phyloP scores from a whole-genome alignment of 2,113 vertebrate genomes.

The Centropristis striata region DNA sequence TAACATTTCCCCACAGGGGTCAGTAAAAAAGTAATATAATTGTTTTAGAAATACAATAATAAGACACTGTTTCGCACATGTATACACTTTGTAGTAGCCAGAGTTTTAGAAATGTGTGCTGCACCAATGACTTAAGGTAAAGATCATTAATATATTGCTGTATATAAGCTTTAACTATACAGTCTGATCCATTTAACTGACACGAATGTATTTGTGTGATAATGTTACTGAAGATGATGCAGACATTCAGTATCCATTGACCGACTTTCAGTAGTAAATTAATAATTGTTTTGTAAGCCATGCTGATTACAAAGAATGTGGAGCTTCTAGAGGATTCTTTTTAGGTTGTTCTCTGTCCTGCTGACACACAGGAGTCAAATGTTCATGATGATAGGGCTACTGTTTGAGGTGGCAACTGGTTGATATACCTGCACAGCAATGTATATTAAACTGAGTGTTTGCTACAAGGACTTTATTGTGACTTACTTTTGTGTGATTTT shows the following conservation, averaged over 20 bases:
- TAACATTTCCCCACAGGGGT: neutral
- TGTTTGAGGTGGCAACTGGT: slow-evolving; percentile 30
- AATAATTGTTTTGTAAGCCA: slow-evolving; percentile 23
- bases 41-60: slow-evolving; percentile 16
- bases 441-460: slow-evolving; percentile 39
- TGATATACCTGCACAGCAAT: slow-evolving; percentile 31
- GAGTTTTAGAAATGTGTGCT: slow-evolving; percentile 22
- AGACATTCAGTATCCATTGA: slow-evolving; percentile 13
- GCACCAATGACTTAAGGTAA: slow-evolving; percentile 14
- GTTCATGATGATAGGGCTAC: slow-evolving; percentile 14
- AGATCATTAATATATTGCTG: slow-evolving; percentile 47
- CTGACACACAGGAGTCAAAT: slow-evolving; percentile 4
- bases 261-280: slow-evolving; percentile 7
- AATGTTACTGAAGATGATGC: slow-evolving; percentile 4
- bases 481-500: slow-evolving; percentile 44
- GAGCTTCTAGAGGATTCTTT: slow-evolving; percentile 10
- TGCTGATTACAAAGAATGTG: slow-evolving; percentile 30
- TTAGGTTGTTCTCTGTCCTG: slow-evolving; percentile 7
- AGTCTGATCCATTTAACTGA: slow-evolving; percentile 33
- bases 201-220: slow-evolving; percentile 46
- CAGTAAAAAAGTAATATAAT: neutral
- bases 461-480: slow-evolving; percentile 30
- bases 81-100: slow-evolving; percentile 14
- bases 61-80: slow-evolving; percentile 8
- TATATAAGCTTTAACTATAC: slow-evolving; percentile 62